Evolutionary conservation across 2,797 vertebrate genomes (phyloP).

Genomic region (Ctenochaetus hawaiiensis): DNA sequence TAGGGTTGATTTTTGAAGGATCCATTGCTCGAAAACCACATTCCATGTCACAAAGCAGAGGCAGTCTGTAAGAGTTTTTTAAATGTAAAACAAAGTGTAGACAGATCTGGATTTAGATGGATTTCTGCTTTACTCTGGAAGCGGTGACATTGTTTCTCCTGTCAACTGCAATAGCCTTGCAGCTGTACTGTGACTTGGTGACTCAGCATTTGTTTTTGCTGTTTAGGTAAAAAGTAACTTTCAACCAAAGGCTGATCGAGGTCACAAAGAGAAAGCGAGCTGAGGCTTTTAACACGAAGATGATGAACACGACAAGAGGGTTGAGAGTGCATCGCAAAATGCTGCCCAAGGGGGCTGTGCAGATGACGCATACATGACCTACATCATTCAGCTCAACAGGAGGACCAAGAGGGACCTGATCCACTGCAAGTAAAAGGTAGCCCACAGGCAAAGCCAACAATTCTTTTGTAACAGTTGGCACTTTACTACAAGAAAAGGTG

Average conservation of each 20-base stretch:
- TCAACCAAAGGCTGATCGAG: conserved; percentile 8
- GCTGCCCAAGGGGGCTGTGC: neutral
- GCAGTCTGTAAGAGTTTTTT: neutral
- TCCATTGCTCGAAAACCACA: neutral
- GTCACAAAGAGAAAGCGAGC: neutral
- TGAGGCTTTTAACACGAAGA: conserved; percentile 19
- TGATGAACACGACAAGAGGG: neutral
- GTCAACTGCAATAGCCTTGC: conserved; percentile 5
- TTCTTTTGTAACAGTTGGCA: neutral
- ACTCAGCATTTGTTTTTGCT: conserved; percentile 45
- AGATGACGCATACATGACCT: conserved; percentile 5
- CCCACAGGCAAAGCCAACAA: neutral
- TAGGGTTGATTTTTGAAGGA: neutral
- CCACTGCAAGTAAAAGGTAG: neutral
- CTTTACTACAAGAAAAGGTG: neutral
- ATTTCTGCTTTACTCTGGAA: too few relatives aligned
- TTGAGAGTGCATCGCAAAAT: neutral
- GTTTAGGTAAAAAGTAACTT: conserved; percentile 43
- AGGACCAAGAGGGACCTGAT: neutral
- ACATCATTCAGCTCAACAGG: conserved; percentile 8
- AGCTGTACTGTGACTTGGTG: conserved; percentile 33
- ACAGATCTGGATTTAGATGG: too few relatives aligned
- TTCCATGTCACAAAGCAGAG: too few relatives aligned
- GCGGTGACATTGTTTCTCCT: too few relatives aligned
- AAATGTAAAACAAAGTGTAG: too few relatives aligned